Conservation (phyloP, 2,797 vertebrate genomes). For the Rhynchonycteris naso region DNA sequence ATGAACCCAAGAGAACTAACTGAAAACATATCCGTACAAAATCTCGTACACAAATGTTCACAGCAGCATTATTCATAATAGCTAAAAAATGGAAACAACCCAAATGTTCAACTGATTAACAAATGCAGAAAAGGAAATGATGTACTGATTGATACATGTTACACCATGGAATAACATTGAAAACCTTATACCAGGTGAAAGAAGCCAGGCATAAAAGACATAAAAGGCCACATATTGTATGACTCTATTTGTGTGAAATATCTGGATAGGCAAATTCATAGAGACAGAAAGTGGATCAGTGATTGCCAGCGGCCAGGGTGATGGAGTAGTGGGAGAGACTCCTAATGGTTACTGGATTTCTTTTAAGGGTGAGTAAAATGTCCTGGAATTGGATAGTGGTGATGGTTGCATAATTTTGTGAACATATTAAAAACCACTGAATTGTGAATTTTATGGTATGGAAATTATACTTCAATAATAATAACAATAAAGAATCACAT, state of each 20-base stretch:
- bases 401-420: neutral
- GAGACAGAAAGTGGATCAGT: neutral
- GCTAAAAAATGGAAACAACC: neutral
- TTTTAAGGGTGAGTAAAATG: neutral
- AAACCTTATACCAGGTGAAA: neutral
- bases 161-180: neutral
- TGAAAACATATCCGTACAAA: neutral
- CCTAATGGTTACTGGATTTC: neutral
- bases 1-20: neutral
- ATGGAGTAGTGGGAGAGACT: neutral
- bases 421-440: constrained; percentile 8
- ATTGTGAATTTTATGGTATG: neutral
- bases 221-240: neutral
- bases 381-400: neutral
- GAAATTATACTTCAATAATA: neutral
- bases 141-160: neutral
- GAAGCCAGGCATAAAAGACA: neutral
- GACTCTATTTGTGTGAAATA: neutral
- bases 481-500: neutral
- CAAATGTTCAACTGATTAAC: neutral
- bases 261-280: neutral
- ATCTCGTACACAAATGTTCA: neutral
- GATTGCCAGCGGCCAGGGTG: neutral
- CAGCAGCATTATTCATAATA: neutral
- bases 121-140: neutral